phyloP scores from a whole-genome alignment of 2,888 invertebrate genomes.

The Molorchus minor region DNA sequence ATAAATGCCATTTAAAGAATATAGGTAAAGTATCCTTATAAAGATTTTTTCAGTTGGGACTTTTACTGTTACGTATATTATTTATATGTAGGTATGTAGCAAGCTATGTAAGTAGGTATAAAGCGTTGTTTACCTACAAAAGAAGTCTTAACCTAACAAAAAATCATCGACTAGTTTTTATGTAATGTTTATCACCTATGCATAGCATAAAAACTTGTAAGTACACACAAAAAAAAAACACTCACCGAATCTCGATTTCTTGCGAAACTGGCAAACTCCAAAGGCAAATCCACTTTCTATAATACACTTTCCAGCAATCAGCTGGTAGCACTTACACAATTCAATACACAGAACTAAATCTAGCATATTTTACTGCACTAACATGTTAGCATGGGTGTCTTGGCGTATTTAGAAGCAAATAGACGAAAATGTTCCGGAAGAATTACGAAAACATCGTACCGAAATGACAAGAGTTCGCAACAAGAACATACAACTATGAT shows the following conservation, averaged over 20 bases:
- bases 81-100: not conserved
- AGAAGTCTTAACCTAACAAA: constrained; percentile 21
- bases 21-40: constrained; percentile 15
- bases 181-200: not conserved
- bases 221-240: constrained; percentile 23
- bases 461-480: constrained; percentile 53
- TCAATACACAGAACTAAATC: constrained; percentile 56
- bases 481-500: constrained; percentile 53
- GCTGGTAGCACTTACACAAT: constrained; percentile 58
- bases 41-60: not conserved
- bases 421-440: constrained; percentile 27
- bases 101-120: not conserved
- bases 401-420: constrained; percentile 14
- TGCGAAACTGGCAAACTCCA: constrained; percentile 55
- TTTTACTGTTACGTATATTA: not conserved
- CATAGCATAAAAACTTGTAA: not conserved
- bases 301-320: constrained; percentile 57
- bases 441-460: constrained; percentile 57
- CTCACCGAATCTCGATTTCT: constrained; percentile 57
- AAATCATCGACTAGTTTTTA: not conserved
- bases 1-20: constrained; percentile 20
- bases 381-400: constrained; percentile 36
- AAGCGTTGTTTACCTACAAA: constrained; percentile 6
- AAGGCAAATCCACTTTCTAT: constrained; percentile 61
- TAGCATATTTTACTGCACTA: constrained; percentile 56